A percentile compares a stretch with the other conserved stretches of the same genome.
Conservation (phyloP, 2,888 invertebrate genomes). For the Anorthoa munda region DNA sequence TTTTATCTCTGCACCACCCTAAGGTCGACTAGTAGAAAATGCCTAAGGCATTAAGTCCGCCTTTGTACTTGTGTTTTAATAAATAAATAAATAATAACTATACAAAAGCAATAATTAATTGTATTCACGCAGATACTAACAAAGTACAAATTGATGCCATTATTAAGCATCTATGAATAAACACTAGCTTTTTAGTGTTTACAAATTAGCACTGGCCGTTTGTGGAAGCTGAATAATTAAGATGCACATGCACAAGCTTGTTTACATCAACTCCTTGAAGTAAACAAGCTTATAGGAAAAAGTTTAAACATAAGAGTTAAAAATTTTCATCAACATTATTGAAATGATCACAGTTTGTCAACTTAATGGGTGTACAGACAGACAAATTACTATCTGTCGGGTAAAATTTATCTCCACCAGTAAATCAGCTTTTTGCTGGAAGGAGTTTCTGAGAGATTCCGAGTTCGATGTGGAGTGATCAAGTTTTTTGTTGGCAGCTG, state of each 20-base stretch:
- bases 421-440: constrained; percentile 48
- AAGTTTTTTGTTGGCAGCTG: constrained; percentile 24
- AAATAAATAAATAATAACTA: neutral
- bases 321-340: constrained; percentile 41
- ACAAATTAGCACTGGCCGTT: constrained; percentile 2
- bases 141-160: constrained; percentile 25
- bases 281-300: constrained; percentile 21
- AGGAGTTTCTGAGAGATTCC: constrained; percentile 33
- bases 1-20: no score
- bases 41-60: no score
- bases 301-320: constrained; percentile 22
- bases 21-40: no score
- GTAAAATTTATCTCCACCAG: constrained; percentile 45
- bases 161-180: constrained; percentile 23
- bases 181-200: neutral
- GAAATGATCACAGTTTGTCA: constrained; percentile 47
- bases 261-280: no score
- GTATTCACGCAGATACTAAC: neutral
- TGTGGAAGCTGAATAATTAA: constrained; percentile 16
- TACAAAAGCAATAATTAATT: constrained; percentile 15
- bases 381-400: constrained; percentile 59
- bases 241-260: no score
- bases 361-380: constrained; percentile 54
- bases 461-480: constrained; percentile 31
- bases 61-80: no score